Base-by-base conservation (phyloP, 2,113 vertebrate species). In the Brienomyrus brachyistius region DNA sequence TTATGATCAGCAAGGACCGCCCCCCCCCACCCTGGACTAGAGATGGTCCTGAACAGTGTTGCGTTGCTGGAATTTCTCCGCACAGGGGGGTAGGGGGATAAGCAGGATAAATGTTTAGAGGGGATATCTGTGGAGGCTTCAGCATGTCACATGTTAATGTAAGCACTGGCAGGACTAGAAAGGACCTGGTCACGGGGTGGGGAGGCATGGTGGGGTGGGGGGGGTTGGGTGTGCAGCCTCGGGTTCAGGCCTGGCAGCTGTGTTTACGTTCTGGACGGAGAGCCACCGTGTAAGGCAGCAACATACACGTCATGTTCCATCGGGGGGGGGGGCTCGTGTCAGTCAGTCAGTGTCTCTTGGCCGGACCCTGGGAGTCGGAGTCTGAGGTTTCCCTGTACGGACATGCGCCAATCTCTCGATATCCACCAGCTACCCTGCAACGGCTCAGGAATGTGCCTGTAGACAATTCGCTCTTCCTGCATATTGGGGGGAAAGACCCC, bases 221-320 rank as follows among this genome's bases (percentile, higher is more conserved):
- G 95, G 95, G 21, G 95, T 95, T 95, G 51, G 4, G 56, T 21
- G 56, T 6, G 21, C 56, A 94, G 94, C 96, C 97, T 96, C n/a
- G 11, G 43, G 96, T 97, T 97, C 95, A 96, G 95, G 94, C 91
- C 95, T 93, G 93, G 93, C 95, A 93, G 94, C 93, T 97, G 95
- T 97, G 96, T 97, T 97, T 97, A 97, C 96, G 95, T 95, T 94
- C 94, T 94, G 95, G 94, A 96, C 96, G 94, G 94, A 91, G 94
- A 95, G 92, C 95, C 94, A 94, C 95, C 94, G 95, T 93, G 94
- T 93, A 92, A 89, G n/a, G 27, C n/a, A 47, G 94, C 95, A 95
- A 96, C 95, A 93, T 95, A 95, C 95, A 92, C 9, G 62, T 70
- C 62, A 70, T 4, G n/a, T 27, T 70, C 62, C 11, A 3, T 70